phyloP scores from a whole-genome alignment of 1,140 invertebrate genomes.

The Chironomus striatipennis region DNA sequence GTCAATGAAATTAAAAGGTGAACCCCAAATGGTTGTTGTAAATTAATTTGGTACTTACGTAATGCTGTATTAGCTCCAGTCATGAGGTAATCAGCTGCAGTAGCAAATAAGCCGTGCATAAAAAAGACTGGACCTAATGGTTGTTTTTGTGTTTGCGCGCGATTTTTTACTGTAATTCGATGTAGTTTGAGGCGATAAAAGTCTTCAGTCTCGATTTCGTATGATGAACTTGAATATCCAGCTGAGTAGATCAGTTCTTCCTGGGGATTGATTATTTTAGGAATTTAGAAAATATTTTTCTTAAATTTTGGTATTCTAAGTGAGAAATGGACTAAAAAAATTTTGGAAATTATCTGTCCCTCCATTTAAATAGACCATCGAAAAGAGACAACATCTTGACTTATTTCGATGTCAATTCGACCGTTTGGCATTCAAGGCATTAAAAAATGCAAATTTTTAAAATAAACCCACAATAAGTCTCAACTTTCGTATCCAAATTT shows the following conservation, averaged over 20 bases:
- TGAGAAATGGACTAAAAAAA: no score
- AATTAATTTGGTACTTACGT: not conserved
- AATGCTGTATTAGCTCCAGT: slow-evolving; percentile 38
- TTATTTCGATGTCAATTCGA: no score
- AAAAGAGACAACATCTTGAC: no score
- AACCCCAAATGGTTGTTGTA: not conserved
- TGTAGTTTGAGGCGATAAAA: slow-evolving; percentile 47
- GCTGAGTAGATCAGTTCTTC: not conserved
- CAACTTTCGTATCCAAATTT: no score
- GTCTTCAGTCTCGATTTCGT: slow-evolving; percentile 43
- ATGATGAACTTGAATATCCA: slow-evolving; percentile 38
- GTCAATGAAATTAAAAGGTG: not conserved
- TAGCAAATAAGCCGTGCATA: slow-evolving; percentile 56
- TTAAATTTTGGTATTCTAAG: no score
- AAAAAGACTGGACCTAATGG: slow-evolving; percentile 36
- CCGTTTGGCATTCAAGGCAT: no score
- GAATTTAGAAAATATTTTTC: no score
- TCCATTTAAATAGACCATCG: no score
- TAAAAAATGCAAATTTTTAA: no score
- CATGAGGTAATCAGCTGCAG: slow-evolving; percentile 49
- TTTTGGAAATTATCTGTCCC: no score
- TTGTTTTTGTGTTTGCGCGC: not conserved
- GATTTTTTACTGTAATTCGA: slow-evolving; percentile 39
- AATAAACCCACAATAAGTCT: no score
- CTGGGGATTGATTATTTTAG: not conserved